Evolutionary conservation across 2,888 invertebrate genomes (phyloP), one percentile per base, ranked within the genome.

Genomic region (Ichneumoninae sp.): DNA sequence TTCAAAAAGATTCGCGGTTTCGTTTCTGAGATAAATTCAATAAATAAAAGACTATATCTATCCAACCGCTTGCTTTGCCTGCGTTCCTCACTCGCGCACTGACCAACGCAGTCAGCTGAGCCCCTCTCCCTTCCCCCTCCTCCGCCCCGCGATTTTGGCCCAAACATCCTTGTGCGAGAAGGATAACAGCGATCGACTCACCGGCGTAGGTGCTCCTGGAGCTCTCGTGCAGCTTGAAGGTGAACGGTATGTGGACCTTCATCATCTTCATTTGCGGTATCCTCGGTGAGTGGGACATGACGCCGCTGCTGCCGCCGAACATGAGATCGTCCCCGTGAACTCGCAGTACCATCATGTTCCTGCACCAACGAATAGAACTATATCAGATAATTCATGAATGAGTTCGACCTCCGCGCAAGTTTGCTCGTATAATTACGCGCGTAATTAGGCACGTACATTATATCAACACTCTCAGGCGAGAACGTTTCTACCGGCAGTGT

Each of bases 181-280:
- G 10, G 10, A 74, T 60, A 76, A 54, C 2, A 8, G 8, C 30
- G 26, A 44, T 65, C n/a, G 70, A 91, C 93, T 95, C 92, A 97
- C 97, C 96, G 90, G 95, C 95, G 89, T 96, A 96, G 19, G 96
- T 96, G 87, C 96, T 95, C 89, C 96, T 96, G 78, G 96, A 95
- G 84, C 96, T 95, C 92, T 97, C 97, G 89, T 96, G 94, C 81
- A 97, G 94, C 91, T 97, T 97, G 94, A 97, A 97, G 19, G 97
- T 97, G 94, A 97, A 97, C 16, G 97, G 97, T 92, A 97, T 97
- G 94, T 97, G 97, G 22, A 97, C 97, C 92, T 97, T 95, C 95
- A 97, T 97, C 97, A 97, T 97, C 91, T 97, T 96, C 94, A 97
- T 96, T 89, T 97, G 96, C 0, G 97, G 97, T 72, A 97, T 96